Conservation (phyloP, 30 jellyfish, hydroid and myxozoan genomes). For the Phacellophora camtschatica region DNA sequence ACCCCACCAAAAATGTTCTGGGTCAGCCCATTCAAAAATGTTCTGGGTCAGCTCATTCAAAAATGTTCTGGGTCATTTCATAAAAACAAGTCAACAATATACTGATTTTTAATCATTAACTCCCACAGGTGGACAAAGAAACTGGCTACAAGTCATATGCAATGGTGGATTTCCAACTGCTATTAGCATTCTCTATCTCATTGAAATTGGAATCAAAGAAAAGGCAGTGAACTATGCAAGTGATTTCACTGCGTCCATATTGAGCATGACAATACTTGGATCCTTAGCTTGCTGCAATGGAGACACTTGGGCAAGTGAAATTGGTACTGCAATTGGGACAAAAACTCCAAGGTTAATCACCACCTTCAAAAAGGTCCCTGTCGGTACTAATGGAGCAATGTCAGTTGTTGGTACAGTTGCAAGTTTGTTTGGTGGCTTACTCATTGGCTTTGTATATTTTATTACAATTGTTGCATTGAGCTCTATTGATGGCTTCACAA, state of each 20-base stretch:
- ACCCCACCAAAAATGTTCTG: too few species aligned
- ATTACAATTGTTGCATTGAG: neutral
- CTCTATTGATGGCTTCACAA: neutral
- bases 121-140: slow-evolving; percentile 87
- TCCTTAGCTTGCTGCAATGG: slow-evolving; percentile 91
- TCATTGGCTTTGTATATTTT: slow-evolving; percentile 60
- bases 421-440: slow-evolving; percentile 80
- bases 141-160: slow-evolving; percentile 79
- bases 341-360: slow-evolving; percentile 79
- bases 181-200: slow-evolving; percentile 49
- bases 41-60: neutral
- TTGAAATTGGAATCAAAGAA: slow-evolving; percentile 84
- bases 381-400: slow-evolving; percentile 89
- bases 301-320: slow-evolving; percentile 95
- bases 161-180: slow-evolving; percentile 80
- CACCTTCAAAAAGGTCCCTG: slow-evolving; percentile 74
- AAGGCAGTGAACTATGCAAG: slow-evolving; percentile 74
- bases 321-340: slow-evolving; percentile 87
- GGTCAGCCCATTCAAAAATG: too few species aligned
- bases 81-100: neutral
- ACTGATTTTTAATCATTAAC: neutral
- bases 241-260: slow-evolving; percentile 73
- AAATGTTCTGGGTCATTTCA: neutral
- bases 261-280: slow-evolving; percentile 63
- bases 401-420: slow-evolving; percentile 70